Percentiles rank a stretch among this genome's conserved stretches.
Conservation (phyloP, 2,888 invertebrate species). For the Drosophila algonquin region DNA sequence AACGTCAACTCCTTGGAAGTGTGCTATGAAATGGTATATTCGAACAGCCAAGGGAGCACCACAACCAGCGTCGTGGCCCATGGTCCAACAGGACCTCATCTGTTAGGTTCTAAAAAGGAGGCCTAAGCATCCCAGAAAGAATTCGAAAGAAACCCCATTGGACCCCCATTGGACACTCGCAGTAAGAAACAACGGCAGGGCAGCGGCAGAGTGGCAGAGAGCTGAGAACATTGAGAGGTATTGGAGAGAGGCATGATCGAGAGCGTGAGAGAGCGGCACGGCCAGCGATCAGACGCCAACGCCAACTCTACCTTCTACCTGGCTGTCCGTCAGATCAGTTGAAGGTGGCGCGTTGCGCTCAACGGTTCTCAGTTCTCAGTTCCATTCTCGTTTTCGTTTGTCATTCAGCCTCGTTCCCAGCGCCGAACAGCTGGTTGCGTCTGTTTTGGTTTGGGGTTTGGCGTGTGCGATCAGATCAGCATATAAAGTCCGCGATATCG, state of each 20-base stretch:
- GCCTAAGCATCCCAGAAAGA: no score
- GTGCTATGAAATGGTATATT: conserved; percentile 1
- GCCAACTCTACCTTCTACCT: background rate
- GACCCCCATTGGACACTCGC: background rate
- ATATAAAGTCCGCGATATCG: conserved; percentile 54
- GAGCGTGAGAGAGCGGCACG: background rate
- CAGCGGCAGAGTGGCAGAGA: background rate
- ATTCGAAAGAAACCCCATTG: background rate
- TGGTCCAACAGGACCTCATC: background rate
- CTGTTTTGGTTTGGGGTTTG: background rate
- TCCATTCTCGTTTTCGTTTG: conserved; percentile 12
- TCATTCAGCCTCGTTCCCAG: background rate
- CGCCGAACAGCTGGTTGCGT: conserved; percentile 31
- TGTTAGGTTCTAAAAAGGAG: background rate
- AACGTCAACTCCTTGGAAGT: background rate
- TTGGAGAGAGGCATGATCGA: conserved; percentile 2
- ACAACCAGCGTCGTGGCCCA: background rate
- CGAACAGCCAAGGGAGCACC: background rate
- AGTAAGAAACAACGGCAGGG: background rate
- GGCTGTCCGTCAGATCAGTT: conserved; percentile 48
- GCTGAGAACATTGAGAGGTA: conserved; percentile 4
- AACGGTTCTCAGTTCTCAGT: conserved; percentile 47
- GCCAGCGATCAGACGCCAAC: conserved; percentile 7
- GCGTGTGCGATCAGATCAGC: conserved; percentile 4
- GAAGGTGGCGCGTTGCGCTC: conserved; percentile 69